phyloP scores from a whole-genome alignment of 1,140 invertebrate species.

The Zaprionus ornatus region DNA sequence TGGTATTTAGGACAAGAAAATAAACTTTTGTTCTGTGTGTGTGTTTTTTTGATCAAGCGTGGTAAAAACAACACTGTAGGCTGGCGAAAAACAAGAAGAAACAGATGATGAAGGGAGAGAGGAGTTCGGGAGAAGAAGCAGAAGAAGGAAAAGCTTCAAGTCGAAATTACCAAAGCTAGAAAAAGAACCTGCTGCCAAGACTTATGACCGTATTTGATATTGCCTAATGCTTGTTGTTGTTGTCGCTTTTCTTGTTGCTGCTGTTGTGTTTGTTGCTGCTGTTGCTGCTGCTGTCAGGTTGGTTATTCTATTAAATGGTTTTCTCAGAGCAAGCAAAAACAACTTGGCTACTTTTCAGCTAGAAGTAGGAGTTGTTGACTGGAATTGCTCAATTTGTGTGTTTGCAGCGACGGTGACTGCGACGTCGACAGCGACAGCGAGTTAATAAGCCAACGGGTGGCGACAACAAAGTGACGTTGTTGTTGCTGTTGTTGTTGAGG shows the following conservation, averaged over 20 bases:
- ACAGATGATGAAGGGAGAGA: not conserved
- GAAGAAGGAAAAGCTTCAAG: constrained; percentile 49
- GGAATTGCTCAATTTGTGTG: constrained; percentile 80
- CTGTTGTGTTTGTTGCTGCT: constrained; percentile 20
- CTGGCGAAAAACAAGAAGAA: constrained; percentile 13
- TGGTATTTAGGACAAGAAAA: constrained; percentile 3
- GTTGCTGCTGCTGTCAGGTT: constrained; percentile 31
- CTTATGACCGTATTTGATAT: constrained; percentile 79
- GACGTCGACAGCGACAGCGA: constrained; percentile 6
- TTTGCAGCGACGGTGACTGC: constrained; percentile 36
- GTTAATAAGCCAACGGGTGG: constrained; percentile 24
- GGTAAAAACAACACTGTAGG: constrained; percentile 18
- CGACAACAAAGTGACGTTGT: constrained; percentile 47
- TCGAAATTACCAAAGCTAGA: constrained; percentile 71
- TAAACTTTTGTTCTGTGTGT: constrained; percentile 16
- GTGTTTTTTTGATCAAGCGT: not conserved
- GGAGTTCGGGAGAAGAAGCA: not conserved
- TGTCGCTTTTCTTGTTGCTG: constrained; percentile 23
- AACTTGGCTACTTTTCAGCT: constrained; percentile 76
- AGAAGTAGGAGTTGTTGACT: constrained; percentile 81
- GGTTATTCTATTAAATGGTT: constrained; percentile 74
- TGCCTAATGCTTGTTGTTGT: constrained; percentile 64
- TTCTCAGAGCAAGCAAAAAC: constrained; percentile 61
- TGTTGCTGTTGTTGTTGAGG: not conserved
- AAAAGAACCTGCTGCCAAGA: constrained; percentile 75